A percentile compares a stretch with the other conserved stretches of the same genome.
Evolutionary conservation across 2,888 invertebrate species (phyloP).

Genomic region (Calameuta pallipes): DNA sequence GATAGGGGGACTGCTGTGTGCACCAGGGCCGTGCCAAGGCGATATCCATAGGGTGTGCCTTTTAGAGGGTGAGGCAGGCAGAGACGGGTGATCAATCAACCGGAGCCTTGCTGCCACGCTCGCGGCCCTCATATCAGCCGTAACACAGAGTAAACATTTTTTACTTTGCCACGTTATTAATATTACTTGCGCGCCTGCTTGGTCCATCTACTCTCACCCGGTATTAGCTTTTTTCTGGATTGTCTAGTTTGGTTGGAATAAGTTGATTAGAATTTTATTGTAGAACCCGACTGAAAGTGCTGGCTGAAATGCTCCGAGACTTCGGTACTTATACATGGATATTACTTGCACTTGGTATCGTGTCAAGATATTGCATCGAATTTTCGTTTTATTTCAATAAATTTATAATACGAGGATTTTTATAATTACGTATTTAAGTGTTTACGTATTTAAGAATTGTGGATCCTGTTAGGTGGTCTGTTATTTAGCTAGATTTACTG

Average conservation of each 20-base stretch:
- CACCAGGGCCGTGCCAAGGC: constrained; percentile 49
- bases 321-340: neutral
- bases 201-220: constrained; percentile 33
- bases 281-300: neutral
- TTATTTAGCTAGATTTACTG: neutral
- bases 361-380: neutral
- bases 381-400: neutral
- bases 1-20: constrained; percentile 52
- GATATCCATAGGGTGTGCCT: constrained; percentile 57
- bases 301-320: neutral
- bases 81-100: constrained; percentile 62
- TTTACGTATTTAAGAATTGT: neutral
- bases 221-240: constrained; percentile 24
- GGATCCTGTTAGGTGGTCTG: neutral
- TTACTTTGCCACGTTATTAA: constrained; percentile 65
- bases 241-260: neutral
- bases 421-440: neutral
- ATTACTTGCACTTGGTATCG: neutral
- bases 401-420: neutral
- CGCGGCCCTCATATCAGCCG: constrained; percentile 62
- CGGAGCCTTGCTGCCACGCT: constrained; percentile 57
- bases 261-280: neutral
- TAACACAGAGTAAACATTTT: constrained; percentile 65
- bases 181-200: constrained; percentile 52
- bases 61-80: constrained; percentile 46